These are phyloP conservation scores for Ormyrus rosae DNA, from an alignment of 2,888 invertebrate genomes.

Conservation along the genomic window DNA sequence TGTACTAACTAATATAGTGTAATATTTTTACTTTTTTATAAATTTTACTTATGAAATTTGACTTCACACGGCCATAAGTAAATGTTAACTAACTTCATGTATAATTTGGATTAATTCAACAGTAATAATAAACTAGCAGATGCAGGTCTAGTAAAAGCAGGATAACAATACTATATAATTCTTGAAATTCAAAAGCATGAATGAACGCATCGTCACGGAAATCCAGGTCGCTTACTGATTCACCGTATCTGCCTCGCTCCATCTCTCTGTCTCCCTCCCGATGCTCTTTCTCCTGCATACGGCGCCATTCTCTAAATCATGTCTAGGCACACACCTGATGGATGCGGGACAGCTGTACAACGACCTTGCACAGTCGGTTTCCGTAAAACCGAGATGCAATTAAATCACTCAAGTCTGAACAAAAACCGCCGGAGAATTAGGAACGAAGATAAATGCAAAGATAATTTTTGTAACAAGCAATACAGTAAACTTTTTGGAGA, in stretches of 20 bases:
- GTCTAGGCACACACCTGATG: conserved; percentile 10
- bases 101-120: too few species aligned
- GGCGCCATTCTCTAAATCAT: conserved; percentile 30
- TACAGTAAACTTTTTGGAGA: too few species aligned
- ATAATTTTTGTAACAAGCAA: too few species aligned
- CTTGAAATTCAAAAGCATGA: conserved; percentile 38
- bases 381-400: conserved; percentile 14
- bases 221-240: conserved; percentile 61
- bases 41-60: too few species aligned
- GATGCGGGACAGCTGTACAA: conserved; percentile 25
- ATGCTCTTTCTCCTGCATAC: background rate
- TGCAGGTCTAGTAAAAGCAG: too few species aligned
- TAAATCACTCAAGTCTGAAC: conserved; percentile 1
- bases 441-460: background rate
- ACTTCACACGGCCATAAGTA: too few species aligned
- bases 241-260: conserved; percentile 54
- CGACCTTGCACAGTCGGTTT: background rate
- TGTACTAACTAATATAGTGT: too few species aligned
- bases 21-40: too few species aligned
- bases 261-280: conserved; percentile 50
- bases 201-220: conserved; percentile 44
- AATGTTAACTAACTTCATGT: too few species aligned
- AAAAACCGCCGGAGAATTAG: background rate
- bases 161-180: conserved; percentile 20
- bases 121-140: too few species aligned